Evolutionary conservation across 2,797 vertebrate genomes (phyloP).

Genomic region (Hafferia zeledoni): DNA sequence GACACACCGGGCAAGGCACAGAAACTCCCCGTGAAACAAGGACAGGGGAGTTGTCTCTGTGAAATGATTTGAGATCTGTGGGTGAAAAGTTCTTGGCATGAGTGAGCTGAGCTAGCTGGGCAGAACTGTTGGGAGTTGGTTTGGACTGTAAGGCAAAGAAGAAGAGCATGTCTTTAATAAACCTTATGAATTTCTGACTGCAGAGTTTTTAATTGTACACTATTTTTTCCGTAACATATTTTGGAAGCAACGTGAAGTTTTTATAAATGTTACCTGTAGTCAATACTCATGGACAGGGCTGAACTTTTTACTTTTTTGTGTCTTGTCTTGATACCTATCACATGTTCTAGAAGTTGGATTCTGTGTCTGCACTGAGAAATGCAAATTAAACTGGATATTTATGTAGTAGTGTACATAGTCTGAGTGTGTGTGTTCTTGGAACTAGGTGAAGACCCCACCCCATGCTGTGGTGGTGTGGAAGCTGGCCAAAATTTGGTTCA

Average conservation of each 20-base stretch:
- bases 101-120: background rate
- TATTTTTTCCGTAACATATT: conserved; percentile 31
- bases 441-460: conserved; percentile 63
- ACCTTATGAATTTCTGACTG: conserved; percentile 47
- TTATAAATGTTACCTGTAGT: conserved; percentile 59
- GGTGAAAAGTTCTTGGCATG: background rate
- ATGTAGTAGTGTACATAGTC: conserved; percentile 67
- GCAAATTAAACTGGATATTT: conserved; percentile 80
- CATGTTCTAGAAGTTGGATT: conserved; percentile 60
- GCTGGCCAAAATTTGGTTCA: conserved; percentile 75
- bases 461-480: conserved; percentile 70
- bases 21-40: background rate
- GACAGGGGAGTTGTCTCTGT: background rate
- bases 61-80: background rate
- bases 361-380: conserved; percentile 79
- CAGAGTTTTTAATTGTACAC: conserved; percentile 38
- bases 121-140: background rate
- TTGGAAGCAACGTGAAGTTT: conserved; percentile 40
- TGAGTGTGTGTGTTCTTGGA: conserved; percentile 70
- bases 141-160: background rate
- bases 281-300: conserved; percentile 62
- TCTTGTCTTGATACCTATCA: conserved; percentile 55
- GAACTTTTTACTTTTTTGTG: conserved; percentile 31
- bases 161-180: background rate
- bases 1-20: background rate